These are phyloP conservation scores for Dryobota labecula DNA, from an alignment of 2,888 invertebrate genomes.

Conservation along the genomic window DNA sequence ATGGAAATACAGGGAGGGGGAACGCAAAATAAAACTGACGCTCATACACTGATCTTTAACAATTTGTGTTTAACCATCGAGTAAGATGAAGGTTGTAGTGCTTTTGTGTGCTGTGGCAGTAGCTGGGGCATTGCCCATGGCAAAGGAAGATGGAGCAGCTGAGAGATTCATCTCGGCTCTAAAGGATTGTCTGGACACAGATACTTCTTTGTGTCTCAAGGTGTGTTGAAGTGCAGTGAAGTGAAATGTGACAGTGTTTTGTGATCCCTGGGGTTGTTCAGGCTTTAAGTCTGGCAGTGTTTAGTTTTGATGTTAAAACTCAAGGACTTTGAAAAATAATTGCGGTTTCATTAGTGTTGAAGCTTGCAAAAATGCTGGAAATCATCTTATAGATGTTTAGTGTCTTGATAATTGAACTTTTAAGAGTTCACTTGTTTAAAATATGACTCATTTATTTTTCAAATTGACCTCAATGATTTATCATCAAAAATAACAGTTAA, in stretches of 20 bases:
- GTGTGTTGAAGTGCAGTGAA: constrained; percentile 90
- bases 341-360: constrained; percentile 39
- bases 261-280: constrained; percentile 66
- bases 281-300: constrained; percentile 35
- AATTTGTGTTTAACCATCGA: constrained; percentile 83
- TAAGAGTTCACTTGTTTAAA: background rate
- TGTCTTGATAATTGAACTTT: constrained; percentile 1
- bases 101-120: constrained; percentile 79
- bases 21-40: constrained; percentile 86
- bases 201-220: constrained; percentile 93
- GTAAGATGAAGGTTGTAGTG: constrained; percentile 84
- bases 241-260: constrained; percentile 67
- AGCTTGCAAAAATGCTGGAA: constrained; percentile 6
- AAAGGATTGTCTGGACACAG: constrained; percentile 93
- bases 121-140: constrained; percentile 82
- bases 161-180: constrained; percentile 86
- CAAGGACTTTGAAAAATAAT: constrained; percentile 65
- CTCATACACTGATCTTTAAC: constrained; percentile 81
- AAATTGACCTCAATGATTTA: constrained; percentile 34
- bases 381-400: constrained; percentile 7
- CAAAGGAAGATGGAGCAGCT: constrained; percentile 82
- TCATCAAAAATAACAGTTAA: constrained; percentile 28
- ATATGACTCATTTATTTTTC: constrained; percentile 46
- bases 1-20: constrained; percentile 83
- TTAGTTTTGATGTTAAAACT: constrained; percentile 48